Evolutionary conservation across 2,797 vertebrate genomes (phyloP).

Genomic region (Platalea minor): DNA sequence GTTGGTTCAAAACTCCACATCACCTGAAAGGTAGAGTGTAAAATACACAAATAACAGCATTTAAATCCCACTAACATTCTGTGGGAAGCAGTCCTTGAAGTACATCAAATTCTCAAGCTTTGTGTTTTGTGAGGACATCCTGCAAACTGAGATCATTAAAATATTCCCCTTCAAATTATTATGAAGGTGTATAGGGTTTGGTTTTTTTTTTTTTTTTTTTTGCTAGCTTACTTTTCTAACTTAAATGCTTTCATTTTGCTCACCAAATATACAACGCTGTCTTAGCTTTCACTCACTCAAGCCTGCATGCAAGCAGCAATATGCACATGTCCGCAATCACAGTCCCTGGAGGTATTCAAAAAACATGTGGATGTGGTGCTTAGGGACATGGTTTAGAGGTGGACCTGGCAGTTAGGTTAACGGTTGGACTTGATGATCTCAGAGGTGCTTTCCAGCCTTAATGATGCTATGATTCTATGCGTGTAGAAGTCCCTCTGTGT

Average conservation of each 20-base stretch:
- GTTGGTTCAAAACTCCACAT: not conserved
- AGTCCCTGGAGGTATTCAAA: too few species aligned
- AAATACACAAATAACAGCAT: not conserved
- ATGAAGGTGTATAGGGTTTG: too few species aligned
- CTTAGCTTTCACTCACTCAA: not conserved
- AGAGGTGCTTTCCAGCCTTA: too few species aligned
- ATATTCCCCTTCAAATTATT: not conserved
- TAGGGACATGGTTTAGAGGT: too few species aligned
- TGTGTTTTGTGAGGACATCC: not conserved
- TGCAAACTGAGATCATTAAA: not conserved
- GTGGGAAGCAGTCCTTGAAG: not conserved
- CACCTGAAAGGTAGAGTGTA: not conserved
- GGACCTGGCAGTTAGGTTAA: too few species aligned
- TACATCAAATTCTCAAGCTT: not conserved
- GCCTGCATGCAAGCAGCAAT: not conserved
- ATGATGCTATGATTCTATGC: too few species aligned
- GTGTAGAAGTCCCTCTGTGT: not conserved
- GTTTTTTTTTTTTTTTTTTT: not conserved
- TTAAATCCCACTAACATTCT: not conserved
- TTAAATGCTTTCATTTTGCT: not conserved
- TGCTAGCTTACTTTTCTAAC: not conserved
- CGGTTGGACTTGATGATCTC: too few species aligned
- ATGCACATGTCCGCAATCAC: not conserved
- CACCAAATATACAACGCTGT: not conserved
- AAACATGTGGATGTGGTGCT: too few species aligned